These are phyloP conservation scores for Rhinogobio ventralis DNA, from an alignment of 2,797 vertebrate species.

Conservation along the genomic window DNA sequence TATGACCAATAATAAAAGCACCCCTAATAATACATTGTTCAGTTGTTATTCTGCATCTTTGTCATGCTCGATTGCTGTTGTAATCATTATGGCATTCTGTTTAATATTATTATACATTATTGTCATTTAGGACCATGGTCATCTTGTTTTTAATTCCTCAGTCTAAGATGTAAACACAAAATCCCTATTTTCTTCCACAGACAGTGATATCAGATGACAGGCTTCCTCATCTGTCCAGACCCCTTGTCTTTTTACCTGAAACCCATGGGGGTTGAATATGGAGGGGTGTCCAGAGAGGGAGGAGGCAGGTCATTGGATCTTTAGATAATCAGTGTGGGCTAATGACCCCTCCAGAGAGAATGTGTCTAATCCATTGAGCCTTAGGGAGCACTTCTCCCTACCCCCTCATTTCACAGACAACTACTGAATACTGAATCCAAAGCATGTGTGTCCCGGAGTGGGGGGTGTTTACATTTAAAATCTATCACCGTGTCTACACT, in stretches of 20 bases:
- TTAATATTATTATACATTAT: background rate
- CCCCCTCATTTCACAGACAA: conserved; percentile 29
- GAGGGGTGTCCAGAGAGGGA: conserved; percentile 27
- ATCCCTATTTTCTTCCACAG: background rate
- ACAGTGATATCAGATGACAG: conserved; percentile 52
- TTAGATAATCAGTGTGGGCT: conserved; percentile 73
- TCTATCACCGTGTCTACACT: background rate
- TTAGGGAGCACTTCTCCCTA: conserved; percentile 25
- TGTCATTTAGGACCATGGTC: background rate
- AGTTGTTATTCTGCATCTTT: background rate
- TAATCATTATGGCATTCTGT: background rate
- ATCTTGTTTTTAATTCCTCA: background rate
- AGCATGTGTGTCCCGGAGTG: background rate
- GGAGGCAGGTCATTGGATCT: conserved; percentile 59
- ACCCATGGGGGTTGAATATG: conserved; percentile 36
- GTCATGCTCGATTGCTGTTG: background rate
- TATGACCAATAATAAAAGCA: background rate
- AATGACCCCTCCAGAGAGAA: conserved; percentile 80
- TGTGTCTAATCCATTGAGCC: conserved; percentile 70
- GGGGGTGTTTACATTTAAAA: conserved; percentile 19
- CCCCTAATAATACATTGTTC: background rate
- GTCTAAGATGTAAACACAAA: background rate
- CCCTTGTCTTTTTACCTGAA: conserved; percentile 36
- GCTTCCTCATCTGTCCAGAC: conserved; percentile 23
- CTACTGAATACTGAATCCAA: conserved; percentile 43